A percentile compares a stretch with the other conserved stretches of the same genome.
phyloP scores from a whole-genome alignment of 1,140 invertebrate species.

The Heliconius hewitsoni region DNA sequence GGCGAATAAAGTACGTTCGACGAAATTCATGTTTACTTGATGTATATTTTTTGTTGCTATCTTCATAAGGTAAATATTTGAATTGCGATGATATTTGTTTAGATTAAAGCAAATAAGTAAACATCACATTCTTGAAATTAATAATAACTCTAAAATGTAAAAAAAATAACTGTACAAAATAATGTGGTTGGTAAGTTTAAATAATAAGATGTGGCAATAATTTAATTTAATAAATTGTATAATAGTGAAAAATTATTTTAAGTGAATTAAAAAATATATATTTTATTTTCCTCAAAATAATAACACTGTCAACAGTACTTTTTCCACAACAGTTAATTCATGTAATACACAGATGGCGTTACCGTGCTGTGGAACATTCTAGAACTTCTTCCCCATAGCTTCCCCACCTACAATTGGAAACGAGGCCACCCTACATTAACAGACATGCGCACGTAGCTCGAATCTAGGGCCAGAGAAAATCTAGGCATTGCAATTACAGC shows the following conservation, averaged over 20 bases:
- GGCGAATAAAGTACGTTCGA: not conserved
- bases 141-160: too few species aligned
- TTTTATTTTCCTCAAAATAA: not conserved
- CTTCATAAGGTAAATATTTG: not conserved
- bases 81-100: not conserved
- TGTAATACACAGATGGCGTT: conserved; percentile 2
- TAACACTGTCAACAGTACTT: not conserved
- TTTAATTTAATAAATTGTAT: too few species aligned
- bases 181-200: too few species aligned
- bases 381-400: conserved; percentile 8
- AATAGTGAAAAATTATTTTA: too few species aligned
- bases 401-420: conserved; percentile 3
- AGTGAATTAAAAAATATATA: too few species aligned
- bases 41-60: not conserved
- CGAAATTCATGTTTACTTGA: not conserved
- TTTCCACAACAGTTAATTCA: not conserved
- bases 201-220: too few species aligned
- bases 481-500: conserved; percentile 15
- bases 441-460: conserved; percentile 22
- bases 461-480: conserved; percentile 16
- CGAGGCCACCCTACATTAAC: not conserved
- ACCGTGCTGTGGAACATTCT: not conserved
- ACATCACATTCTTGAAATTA: too few species aligned
- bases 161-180: too few species aligned
- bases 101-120: too few species aligned